Evolutionary conservation across 2,113 vertebrate species (phyloP).

Genomic region (Oenanthe melanoleuca): DNA sequence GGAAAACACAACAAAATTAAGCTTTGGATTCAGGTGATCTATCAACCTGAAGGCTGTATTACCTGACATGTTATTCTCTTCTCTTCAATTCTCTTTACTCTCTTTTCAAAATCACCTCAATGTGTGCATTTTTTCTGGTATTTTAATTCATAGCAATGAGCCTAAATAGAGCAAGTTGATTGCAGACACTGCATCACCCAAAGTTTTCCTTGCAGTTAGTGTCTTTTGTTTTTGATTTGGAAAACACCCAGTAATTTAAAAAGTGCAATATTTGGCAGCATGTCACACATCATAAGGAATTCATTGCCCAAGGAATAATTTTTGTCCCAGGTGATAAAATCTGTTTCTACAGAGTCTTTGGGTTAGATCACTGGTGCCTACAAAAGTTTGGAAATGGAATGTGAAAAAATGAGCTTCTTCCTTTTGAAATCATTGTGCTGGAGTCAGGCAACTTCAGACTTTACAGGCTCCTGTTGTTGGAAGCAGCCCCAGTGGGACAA

Average conservation of each 20-base stretch:
- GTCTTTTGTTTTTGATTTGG: not conserved
- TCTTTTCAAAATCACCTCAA: not conserved
- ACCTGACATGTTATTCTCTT: not conserved
- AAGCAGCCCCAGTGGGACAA: not conserved
- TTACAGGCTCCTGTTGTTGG: not conserved
- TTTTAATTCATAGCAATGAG: not conserved
- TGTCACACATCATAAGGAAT: not conserved
- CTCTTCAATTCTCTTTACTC: not conserved
- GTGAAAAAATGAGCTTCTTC: not conserved
- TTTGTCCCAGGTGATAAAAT: not conserved
- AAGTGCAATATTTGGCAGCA: not conserved
- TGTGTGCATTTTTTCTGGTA: not conserved
- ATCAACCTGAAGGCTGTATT: not conserved
- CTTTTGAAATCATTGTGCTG: not conserved
- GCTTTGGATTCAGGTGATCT: not conserved
- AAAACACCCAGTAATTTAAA: not conserved
- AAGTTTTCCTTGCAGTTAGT: not conserved
- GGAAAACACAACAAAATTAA: not conserved
- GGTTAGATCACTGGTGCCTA: not conserved
- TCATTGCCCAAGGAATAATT: not conserved
- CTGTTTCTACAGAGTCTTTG: not conserved
- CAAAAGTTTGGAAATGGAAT: not conserved
- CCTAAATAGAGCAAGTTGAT: not conserved
- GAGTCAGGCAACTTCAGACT: not conserved
- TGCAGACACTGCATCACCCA: not conserved